These are phyloP conservation scores for Seriola rivoliana DNA, from an alignment of 2,113 vertebrate species.

Conservation along the genomic window DNA sequence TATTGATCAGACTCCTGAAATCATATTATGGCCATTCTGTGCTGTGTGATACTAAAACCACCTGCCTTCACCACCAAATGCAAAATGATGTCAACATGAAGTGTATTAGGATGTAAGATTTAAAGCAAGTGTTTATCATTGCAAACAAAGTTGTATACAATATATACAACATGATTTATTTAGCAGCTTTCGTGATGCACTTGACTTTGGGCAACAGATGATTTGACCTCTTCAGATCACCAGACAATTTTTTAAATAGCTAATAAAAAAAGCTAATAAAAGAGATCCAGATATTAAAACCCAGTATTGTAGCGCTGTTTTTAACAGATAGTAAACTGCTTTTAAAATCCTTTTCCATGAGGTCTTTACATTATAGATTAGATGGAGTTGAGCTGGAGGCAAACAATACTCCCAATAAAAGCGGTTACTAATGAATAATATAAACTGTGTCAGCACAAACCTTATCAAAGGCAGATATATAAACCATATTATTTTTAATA, in stretches of 20 bases:
- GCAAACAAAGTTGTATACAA: not conserved
- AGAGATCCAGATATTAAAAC: not conserved
- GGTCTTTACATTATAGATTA: constrained; percentile 1
- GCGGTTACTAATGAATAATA: constrained; percentile 7
- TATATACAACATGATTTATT: not conserved
- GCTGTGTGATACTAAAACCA: not conserved
- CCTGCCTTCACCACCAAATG: not conserved
- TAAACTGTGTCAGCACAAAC: constrained; percentile 5
- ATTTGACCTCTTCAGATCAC: not conserved
- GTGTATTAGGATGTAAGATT: not conserved
- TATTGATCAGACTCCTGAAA: not conserved
- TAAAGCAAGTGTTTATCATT: not conserved
- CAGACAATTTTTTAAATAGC: not conserved
- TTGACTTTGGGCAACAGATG: not conserved
- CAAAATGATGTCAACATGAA: not conserved
- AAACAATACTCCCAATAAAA: not conserved
- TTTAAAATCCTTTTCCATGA: not conserved
- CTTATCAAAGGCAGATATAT: constrained; percentile 3
- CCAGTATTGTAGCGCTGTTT: not conserved
- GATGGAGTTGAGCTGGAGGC: not conserved
- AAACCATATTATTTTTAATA: constrained; percentile 30
- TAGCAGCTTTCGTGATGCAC: not conserved
- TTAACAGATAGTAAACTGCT: not conserved
- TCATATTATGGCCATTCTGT: not conserved
- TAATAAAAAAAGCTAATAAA: not conserved